These are phyloP conservation scores for Condylura cristata DNA, from an alignment of 2,113 vertebrate genomes.

Conservation along the genomic window DNA sequence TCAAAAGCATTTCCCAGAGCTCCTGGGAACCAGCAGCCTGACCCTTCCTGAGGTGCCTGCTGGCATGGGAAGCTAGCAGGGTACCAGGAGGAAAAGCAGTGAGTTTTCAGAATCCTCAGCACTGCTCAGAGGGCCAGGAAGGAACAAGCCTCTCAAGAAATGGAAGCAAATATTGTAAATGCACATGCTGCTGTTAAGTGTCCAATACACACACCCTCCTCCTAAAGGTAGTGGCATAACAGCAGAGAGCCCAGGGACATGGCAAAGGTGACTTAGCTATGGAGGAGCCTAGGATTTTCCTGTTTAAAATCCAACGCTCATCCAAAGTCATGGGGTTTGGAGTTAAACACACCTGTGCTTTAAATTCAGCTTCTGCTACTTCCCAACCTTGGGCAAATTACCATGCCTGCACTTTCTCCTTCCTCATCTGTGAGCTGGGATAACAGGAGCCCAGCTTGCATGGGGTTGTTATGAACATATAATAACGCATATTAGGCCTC, in stretches of 20 bases:
- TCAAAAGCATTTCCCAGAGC: slow-evolving; percentile 13
- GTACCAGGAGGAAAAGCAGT: not conserved
- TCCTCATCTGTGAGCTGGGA: not conserved
- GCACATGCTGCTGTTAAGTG: not conserved
- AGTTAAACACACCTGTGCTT: not conserved
- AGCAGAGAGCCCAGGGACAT: not conserved
- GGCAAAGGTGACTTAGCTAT: not conserved
- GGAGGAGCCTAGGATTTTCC: not conserved
- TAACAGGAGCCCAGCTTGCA: not conserved
- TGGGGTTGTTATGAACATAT: not conserved
- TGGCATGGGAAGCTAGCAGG: not conserved
- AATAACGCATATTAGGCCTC: not conserved
- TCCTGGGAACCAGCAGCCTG: not conserved
- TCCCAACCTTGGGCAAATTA: not conserved
- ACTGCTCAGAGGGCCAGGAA: not conserved
- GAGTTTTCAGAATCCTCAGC: not conserved
- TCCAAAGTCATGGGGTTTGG: not conserved
- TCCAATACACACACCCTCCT: not conserved
- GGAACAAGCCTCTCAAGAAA: not conserved
- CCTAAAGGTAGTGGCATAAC: not conserved
- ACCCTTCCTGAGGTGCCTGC: not conserved
- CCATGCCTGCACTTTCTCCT: not conserved
- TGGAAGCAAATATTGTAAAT: not conserved
- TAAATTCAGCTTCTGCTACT: not conserved
- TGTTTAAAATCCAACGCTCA: not conserved